Conservation (phyloP, 2,113 vertebrate genomes). For the Diadophis punctatus region DNA sequence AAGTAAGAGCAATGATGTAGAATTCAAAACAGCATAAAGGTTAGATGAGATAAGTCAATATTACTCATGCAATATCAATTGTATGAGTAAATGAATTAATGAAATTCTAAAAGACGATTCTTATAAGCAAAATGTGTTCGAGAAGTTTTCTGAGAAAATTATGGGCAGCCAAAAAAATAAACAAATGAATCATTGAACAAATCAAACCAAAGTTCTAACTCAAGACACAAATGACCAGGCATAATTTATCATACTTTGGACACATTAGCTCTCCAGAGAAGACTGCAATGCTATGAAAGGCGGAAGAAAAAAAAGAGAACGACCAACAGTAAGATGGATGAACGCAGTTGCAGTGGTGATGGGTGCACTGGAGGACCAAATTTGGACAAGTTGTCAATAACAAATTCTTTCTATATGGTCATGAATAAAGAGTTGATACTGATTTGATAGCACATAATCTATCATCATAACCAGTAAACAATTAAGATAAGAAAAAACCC, state of each 20-base stretch:
- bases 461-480: neutral
- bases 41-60: conserved; percentile 7
- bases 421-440: neutral
- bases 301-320: neutral
- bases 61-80: conserved; percentile 5
- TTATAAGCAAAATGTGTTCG: neutral
- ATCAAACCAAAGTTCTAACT: neutral
- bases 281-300: neutral
- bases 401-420: neutral
- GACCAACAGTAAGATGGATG: neutral
- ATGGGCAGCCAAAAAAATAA: neutral
- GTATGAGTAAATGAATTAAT: conserved; percentile 1
- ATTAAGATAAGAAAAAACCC: neutral
- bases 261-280: neutral
- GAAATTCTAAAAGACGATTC: conserved; percentile 20
- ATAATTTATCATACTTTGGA: neutral
- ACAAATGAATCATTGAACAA: neutral
- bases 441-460: neutral
- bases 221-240: neutral
- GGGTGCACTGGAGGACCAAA: neutral
- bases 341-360: neutral
- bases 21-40: conserved; percentile 45
- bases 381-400: neutral
- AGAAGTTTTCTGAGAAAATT: neutral
- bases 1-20: conserved; percentile 30